phyloP scores from a whole-genome alignment of 2,797 vertebrate genomes.

The Danionella dracula region DNA sequence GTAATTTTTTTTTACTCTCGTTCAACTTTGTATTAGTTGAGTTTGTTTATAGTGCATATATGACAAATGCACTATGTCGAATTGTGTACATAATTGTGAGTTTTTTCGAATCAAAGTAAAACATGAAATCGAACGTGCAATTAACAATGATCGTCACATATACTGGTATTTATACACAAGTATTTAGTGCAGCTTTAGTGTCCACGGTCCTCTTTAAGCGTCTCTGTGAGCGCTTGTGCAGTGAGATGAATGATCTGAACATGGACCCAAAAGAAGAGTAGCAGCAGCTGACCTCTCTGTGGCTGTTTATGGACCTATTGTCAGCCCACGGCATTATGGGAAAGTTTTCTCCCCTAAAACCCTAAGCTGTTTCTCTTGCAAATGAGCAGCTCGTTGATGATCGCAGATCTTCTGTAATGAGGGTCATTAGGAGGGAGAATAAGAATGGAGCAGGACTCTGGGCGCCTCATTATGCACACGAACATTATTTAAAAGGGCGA shows the following conservation, averaged over 20 bases:
- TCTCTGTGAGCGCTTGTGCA: not conserved
- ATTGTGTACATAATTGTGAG: too few species aligned
- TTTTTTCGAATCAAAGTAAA: too few species aligned
- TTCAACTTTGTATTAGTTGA: too few species aligned
- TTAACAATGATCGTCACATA: too few species aligned
- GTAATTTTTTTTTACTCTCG: too few species aligned
- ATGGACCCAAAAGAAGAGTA: too few species aligned
- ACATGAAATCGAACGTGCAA: too few species aligned
- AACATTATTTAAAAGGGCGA: slow-evolving; percentile 61
- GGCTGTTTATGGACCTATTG: slow-evolving; percentile 17
- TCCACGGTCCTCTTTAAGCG: not conserved
- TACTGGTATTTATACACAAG: too few species aligned
- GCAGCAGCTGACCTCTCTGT: not conserved
- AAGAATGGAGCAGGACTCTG: slow-evolving; percentile 61
- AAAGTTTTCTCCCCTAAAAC: slow-evolving; percentile 39
- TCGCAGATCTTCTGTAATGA: slow-evolving; percentile 60
- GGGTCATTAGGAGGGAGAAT: slow-evolving; percentile 70
- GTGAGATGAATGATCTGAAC: not conserved
- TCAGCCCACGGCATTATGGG: not conserved
- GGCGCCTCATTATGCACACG: slow-evolving; percentile 76
- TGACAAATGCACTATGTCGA: too few species aligned
- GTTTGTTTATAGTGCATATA: too few species aligned
- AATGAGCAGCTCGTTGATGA: slow-evolving; percentile 48
- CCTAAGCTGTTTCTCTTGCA: slow-evolving; percentile 41
- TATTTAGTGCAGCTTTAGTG: slow-evolving; percentile 1